Base-by-base conservation (phyloP, 23 tunicate genomes). In the Ciona savignyi region DNA sequence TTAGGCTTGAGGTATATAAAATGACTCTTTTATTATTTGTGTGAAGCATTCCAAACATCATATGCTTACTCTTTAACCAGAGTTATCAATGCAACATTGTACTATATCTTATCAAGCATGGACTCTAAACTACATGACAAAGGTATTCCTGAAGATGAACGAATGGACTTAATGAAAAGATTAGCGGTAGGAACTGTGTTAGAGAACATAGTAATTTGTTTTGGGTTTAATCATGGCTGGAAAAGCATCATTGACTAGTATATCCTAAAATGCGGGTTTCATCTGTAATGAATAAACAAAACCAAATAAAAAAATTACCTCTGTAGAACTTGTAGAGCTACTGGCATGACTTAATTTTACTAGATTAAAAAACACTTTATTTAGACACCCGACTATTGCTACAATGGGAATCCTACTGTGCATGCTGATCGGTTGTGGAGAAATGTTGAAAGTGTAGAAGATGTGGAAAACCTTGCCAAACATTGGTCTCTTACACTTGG, bases 361-460 rank as follows among this genome's bases (percentile, higher is more conserved):
- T 49, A 49, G 61, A 20, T 20, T n/a, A n/a, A n/a, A n/a, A n/a
- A n/a, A 70, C 2, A 1, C 2, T 2, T 70, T 34, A 65, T 78
- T 15, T 67, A 85, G 98, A 92, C 98, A 2, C 98, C 98, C 23
- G 93, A 92, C 42, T 92, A 80, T 65, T 92, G 98, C 51, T 92
- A 85, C 80, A 76, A 73, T 24, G 84, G 81, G 2, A 75, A 74
- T 33, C 73, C 98, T 19, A 92, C 98, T 33, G 62, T 92, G 34
- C 93, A 85, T 70, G 71, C 86, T 0, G 56, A 68, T 1, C 35
- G 65, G 35, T 42, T 92, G 48, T 92, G 98, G 98, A 62, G 33
- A n/a, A 74, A 73, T 27, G 95, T 89, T 27, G 63, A 65, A 4
- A 28, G 74, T 4, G 75, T 70, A 4, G 75, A 77, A 24, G 80